Evolutionary conservation across 2,113 vertebrate species (phyloP).

Genomic region (Tylochromis polylepis): DNA sequence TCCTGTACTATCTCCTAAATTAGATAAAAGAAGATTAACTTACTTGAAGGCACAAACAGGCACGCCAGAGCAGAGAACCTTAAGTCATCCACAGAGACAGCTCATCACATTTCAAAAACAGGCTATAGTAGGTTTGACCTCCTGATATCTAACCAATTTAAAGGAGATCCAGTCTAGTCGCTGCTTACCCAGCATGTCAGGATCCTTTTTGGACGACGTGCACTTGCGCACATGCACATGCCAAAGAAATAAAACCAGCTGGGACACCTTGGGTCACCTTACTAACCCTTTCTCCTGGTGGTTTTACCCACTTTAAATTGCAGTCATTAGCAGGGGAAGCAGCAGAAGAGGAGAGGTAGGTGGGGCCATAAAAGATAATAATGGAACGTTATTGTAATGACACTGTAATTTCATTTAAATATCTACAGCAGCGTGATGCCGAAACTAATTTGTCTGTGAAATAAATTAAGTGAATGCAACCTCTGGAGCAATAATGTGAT

Average conservation of each 20-base stretch:
- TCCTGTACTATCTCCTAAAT: not conserved
- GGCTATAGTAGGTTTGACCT: not conserved
- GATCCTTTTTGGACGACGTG: not conserved
- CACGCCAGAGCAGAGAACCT: not conserved
- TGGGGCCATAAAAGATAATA: not conserved
- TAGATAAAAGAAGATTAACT: not conserved
- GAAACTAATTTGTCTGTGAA: constrained; percentile 8
- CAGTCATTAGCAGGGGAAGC: not conserved
- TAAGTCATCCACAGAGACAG: not conserved
- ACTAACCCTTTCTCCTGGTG: not conserved
- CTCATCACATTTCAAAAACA: not conserved
- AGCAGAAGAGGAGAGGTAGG: not conserved
- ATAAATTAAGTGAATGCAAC: constrained; percentile 10
- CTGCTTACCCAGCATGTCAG: not conserved
- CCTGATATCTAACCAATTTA: not conserved
- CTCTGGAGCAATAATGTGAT: not conserved
- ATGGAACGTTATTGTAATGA: not conserved
- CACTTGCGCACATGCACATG: not conserved
- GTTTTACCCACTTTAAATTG: not conserved
- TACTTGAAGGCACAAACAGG: not conserved
- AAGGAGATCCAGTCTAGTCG: not conserved
- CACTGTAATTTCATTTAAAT: not conserved
- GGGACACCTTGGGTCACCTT: not conserved
- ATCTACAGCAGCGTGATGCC: not conserved
- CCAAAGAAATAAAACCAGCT: not conserved